Evolutionary conservation across 1,140 invertebrate genomes (phyloP), one percentile per base, ranked within the genome.

Genomic region (Pachyrhynchus sulphureomaculatus): DNA sequence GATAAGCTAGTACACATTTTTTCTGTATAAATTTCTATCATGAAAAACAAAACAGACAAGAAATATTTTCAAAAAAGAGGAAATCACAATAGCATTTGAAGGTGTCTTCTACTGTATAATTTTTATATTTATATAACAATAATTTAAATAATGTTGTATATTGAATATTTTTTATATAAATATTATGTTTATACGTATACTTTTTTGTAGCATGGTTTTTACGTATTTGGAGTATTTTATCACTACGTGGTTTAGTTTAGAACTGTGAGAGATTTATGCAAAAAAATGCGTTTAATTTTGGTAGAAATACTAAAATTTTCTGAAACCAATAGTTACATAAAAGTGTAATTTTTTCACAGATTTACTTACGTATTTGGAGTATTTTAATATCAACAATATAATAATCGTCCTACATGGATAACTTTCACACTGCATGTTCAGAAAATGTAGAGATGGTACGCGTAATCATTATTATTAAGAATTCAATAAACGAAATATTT

Each of bases 181-280:
- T 65, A 66, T 64, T 55, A 54, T 64, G 37, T 69, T 67, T 29
- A 39, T 44, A 71, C 72, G 72, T 74, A 74, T 74, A 74, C 72
- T 68, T 68, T 70, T 74, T 68, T 71, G 67, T 74, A 72, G 68
- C 69, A 69, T 65, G 42, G 12, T 66, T 63, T 68, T 70, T 74
- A 74, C 72, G 72, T 74, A 74, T 74, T 62, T 69, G 64, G 68
- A 67, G 67, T 66, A 58, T 56, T 53, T 70, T 67, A 71, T 71
- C 66, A 70, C 70, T 70, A 68, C 60, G 49, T 64, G 63, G 56
- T 67, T 62, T 68, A 47, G 47, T 20, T 58, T 68, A n/a, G 39
- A 52, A 48, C 55, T 47, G 63, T 33, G 42, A 17, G 42, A 52
- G 37, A 52, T 60, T 51, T 61, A 62, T 66, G 64, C 61, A 66